Base-by-base conservation (phyloP, 1,140 invertebrate genomes). In the Zaprionus camerounensis region DNA sequence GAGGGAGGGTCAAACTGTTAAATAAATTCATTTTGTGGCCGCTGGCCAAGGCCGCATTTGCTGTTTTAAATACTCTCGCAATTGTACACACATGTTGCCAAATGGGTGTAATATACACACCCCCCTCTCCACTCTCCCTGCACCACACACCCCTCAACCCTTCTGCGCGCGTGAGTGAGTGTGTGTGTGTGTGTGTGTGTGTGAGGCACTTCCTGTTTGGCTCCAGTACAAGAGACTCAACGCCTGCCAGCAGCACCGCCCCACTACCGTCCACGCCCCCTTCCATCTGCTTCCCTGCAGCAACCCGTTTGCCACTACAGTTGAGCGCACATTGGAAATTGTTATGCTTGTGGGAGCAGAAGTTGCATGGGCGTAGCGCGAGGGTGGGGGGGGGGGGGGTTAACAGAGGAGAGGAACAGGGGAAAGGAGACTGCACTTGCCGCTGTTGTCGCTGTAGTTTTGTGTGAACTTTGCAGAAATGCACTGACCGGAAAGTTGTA, bases 391-490 rank as follows among this genome's bases (percentile, higher is more conserved):
- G n/a, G n/a, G n/a, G 13, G 44, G 31, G 0, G 24, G 17, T 36
- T 9, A 12, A 31, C 6, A 31, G 28, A 7, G 28, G 7, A 28
- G 1, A 28, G 28, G 28, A 28, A 28, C 9, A 22, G 64, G 24
- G 34, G 9, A 5, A 11, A 5, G 34, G 15, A 20, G 41, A 36
- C n/a, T 46, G 41, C 41, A 46, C 41, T 46, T 46, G 49, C 34
- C 34, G 41, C 31, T 44, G 28, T 38, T 66, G 78, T 38, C 26
- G 53, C 72, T 83, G 73, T 88, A 87, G 83, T 86, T 86, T 87
- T 84, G 84, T 84, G 84, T 91, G 82, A 91, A 91, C 82, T 91
- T 83, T 86, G 87, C 82, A 83, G 82, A 88, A 88, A 86, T 91
- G 72, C 87, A 88, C 78, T 91, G 82, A 91, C 82, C 87, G 87